Evolutionary conservation across 2,797 vertebrate species (phyloP).

Genomic region (Mormyrops boulengeri): DNA sequence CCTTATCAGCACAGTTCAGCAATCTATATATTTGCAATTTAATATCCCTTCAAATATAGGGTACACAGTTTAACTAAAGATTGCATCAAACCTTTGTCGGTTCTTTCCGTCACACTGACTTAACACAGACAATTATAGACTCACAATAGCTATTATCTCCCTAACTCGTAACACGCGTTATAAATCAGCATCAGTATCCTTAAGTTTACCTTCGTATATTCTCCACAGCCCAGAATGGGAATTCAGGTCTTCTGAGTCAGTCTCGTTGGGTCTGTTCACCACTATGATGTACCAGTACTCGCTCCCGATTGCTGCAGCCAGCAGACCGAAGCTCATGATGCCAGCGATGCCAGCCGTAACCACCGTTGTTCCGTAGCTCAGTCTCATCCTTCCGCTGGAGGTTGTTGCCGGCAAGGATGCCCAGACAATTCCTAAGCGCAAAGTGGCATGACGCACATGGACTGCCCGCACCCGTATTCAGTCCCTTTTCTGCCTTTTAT

Average conservation of each 20-base stretch:
- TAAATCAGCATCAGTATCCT: neutral
- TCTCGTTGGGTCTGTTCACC: conserved; percentile 49
- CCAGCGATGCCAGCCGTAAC: conserved; percentile 57
- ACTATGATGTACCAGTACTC: conserved; percentile 71
- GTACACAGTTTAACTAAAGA: neutral
- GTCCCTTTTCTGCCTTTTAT: neutral
- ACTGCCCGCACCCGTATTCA: neutral
- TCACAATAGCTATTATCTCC: neutral
- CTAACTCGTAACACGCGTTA: neutral
- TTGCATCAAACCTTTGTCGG: neutral
- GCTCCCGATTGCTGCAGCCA: conserved; percentile 60
- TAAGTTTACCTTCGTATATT: conserved; percentile 57
- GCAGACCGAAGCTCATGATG: conserved; percentile 60
- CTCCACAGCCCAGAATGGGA: conserved; percentile 69
- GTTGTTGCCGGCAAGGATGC: neutral
- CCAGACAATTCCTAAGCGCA: neutral
- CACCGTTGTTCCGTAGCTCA: conserved; percentile 48
- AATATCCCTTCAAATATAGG: neutral
- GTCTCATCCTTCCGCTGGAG: conserved; percentile 38
- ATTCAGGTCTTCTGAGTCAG: conserved; percentile 44
- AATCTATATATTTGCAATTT: neutral
- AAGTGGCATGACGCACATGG: neutral
- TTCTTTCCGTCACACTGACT: neutral
- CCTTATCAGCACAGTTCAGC: neutral
- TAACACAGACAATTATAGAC: neutral